Evolutionary conservation across 2,797 vertebrate genomes (phyloP).

Genomic region (Paedocypris micromegethes): DNA sequence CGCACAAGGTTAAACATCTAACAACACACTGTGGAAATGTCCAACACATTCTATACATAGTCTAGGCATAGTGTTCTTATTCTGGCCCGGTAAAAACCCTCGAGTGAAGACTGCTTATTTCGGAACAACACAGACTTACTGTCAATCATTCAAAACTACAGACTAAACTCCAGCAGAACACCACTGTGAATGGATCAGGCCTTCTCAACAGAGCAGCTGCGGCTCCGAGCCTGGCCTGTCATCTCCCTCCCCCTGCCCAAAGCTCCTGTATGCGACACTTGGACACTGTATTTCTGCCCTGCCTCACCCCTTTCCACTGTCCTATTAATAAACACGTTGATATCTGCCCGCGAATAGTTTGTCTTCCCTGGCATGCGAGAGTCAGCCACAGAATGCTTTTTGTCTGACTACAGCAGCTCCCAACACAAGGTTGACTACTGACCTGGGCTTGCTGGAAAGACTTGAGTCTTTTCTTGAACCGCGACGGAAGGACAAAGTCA

Average conservation of each 20-base stretch:
- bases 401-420: slow-evolving; percentile 28
- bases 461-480: slow-evolving; percentile 97
- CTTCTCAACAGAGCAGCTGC: slow-evolving; percentile 70
- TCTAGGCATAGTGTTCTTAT: slow-evolving; percentile 28
- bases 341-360: slow-evolving; percentile 88
- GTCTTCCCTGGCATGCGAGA: slow-evolving; percentile 68
- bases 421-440: slow-evolving; percentile 60
- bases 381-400: slow-evolving; percentile 34
- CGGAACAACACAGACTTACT: slow-evolving; percentile 9
- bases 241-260: slow-evolving; percentile 45
- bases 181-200: slow-evolving; percentile 7
- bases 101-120: slow-evolving; percentile 19
- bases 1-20: slow-evolving; percentile 44
- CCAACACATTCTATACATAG: slow-evolving; percentile 38
- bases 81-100: slow-evolving; percentile 30
- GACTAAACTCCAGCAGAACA: slow-evolving; percentile 10
- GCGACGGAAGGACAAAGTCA: slow-evolving; percentile 97
- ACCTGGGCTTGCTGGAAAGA: slow-evolving; percentile 98
- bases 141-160: slow-evolving; percentile 13
- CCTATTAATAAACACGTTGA: slow-evolving; percentile 89
- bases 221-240: slow-evolving; percentile 21
- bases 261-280: slow-evolving; percentile 73
- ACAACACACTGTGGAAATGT: slow-evolving; percentile 37
- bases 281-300: slow-evolving; percentile 82
- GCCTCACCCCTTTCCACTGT: slow-evolving; percentile 48